These are phyloP conservation scores for Lemur catta DNA, from an alignment of 2,797 vertebrate genomes.

Conservation along the genomic window DNA sequence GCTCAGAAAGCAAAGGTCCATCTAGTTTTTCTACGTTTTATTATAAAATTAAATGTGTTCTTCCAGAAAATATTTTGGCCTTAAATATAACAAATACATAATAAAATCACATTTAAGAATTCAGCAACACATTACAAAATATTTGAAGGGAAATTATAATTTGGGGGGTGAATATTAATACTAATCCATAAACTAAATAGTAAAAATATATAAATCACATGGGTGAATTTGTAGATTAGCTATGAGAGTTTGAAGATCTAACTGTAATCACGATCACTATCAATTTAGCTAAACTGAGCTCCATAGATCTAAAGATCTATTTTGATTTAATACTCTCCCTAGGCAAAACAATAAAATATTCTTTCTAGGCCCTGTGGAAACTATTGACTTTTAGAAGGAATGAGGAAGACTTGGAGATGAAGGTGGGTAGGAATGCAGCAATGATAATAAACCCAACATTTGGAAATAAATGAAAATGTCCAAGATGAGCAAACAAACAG, in stretches of 20 bases:
- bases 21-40: not conserved
- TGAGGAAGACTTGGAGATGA: not conserved
- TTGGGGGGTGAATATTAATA: slow-evolving; percentile 13
- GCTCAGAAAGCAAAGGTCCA: not conserved
- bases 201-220: not conserved
- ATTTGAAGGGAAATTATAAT: not conserved
- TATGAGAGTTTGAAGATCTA: not conserved
- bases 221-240: not conserved
- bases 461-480: not conserved
- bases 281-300: not conserved
- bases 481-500: not conserved
- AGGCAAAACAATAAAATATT: not conserved
- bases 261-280: not conserved
- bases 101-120: slow-evolving; percentile 5
- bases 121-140: not conserved
- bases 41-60: slow-evolving; percentile 22
- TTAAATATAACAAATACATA: not conserved
- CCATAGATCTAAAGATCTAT: not conserved
- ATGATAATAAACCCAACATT: not conserved
- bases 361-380: not conserved
- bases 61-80: slow-evolving; percentile 5
- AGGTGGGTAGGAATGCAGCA: not conserved
- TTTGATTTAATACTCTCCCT: not conserved
- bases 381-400: not conserved
- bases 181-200: not conserved